Percentiles rank a stretch among this genome's conserved stretches.
Evolutionary conservation across 2,113 vertebrate genomes (phyloP).

Genomic region (Anhinga rufa): DNA sequence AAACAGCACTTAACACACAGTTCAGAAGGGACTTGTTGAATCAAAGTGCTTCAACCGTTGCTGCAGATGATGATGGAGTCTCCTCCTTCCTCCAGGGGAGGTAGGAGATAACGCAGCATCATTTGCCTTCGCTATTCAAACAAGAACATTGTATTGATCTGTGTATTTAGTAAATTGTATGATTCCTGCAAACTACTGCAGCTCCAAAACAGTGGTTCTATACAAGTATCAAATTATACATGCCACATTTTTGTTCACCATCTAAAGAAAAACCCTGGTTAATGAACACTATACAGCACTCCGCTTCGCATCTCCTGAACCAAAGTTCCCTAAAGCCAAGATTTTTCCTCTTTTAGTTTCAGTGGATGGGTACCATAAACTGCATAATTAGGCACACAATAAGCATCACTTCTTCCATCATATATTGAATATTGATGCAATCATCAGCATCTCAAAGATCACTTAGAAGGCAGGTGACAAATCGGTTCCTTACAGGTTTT

Average conservation of each 20-base stretch:
- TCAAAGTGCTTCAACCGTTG: not conserved
- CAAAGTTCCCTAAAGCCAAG: not conserved
- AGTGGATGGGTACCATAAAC: not conserved
- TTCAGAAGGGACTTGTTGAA: not conserved
- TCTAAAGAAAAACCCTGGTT: not conserved
- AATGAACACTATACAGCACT: not conserved
- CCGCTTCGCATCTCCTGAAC: not conserved
- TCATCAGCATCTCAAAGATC: not conserved
- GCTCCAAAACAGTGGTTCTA: not conserved
- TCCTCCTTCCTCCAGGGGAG: not conserved
- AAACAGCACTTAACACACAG: not conserved
- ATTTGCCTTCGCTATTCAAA: not conserved
- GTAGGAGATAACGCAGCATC: not conserved
- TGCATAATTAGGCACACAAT: not conserved
- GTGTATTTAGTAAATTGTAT: not conserved
- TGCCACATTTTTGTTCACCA: not conserved
- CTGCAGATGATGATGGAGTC: not conserved
- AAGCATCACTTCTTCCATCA: not conserved
- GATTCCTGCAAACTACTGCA: not conserved
- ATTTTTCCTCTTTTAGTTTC: not conserved
- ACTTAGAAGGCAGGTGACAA: not conserved
- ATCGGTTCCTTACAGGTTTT: not conserved
- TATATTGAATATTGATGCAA: not conserved
- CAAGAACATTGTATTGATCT: not conserved
- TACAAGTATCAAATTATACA: not conserved